Base-by-base conservation (phyloP, 2,888 invertebrate species). In the Tenthredo distinguenda region DNA sequence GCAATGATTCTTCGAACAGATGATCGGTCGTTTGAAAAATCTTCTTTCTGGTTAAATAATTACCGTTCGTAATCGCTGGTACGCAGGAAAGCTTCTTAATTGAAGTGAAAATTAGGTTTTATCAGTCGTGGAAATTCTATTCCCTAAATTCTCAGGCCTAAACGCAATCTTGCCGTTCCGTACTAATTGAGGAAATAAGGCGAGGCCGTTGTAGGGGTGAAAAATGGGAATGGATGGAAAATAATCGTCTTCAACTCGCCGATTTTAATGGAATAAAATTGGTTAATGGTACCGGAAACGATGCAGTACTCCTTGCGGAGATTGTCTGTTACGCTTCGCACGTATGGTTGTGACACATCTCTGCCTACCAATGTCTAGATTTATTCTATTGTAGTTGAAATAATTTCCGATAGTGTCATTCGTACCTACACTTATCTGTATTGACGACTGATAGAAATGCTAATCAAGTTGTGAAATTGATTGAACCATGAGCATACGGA, bases 201-300 rank as follows among this genome's bases (percentile, higher is more conserved):
- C 18, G n/a, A 18, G 37, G 18, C 10, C 21, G 34, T 62, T 21
- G 9, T 62, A 72, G 40, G 71, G 71, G 34, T 40, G n/a, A 72
- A 72, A 72, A 72, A 40, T 72, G 71, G 40, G 40, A 72, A 72
- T 62, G 26, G 62, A 62, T 62, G 26, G 26, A 62, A 62, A 62
- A 26, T 40, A 72, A 34, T 34, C 71, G 37, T 74, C 74, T 15
- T 74, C 26, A 74, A 26, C 43, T 74, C 43, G 43, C 21, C 47
- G 74, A 74, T 74, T 74, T 26, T 15, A 74, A 74, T 74, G 43
- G 43, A 74, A 74, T 21, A 74, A 21, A 74, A 74, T 74, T 74
- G 74, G 74, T 74, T 74, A 74, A 47, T 43, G 26, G 74, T 74
- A 74, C 74, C 74, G 74, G 74, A 47, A 74, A 43, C n/a, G 21